These are phyloP conservation scores for Lissocephala sabroskyi DNA, from an alignment of 2,888 invertebrate species.

Conservation along the genomic window DNA sequence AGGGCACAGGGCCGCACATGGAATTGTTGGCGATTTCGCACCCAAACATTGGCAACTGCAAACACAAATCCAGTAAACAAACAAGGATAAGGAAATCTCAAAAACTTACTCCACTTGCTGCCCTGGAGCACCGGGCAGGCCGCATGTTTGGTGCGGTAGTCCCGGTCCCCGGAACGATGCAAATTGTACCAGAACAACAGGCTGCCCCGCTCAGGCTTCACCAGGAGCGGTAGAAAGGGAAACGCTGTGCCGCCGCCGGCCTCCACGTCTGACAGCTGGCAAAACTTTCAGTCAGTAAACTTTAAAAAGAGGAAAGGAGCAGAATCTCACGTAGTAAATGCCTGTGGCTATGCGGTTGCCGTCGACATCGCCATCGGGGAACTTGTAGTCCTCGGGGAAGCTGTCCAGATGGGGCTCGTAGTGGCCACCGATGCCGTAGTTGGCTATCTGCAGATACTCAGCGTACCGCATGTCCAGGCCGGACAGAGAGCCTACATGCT, in stretches of 20 bases:
- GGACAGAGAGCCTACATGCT: constrained; percentile 79
- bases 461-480: constrained; percentile 76
- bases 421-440: constrained; percentile 82
- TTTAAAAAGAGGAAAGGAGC: constrained; percentile 33
- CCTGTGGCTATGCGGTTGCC: constrained; percentile 98
- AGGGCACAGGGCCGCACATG: constrained; percentile 76
- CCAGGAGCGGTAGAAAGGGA: constrained; percentile 85
- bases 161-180: constrained; percentile 56
- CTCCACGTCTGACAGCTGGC: constrained; percentile 94
- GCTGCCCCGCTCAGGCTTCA: constrained; percentile 86
- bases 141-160: constrained; percentile 65
- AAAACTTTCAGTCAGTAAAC: constrained; percentile 43
- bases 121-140: constrained; percentile 67
- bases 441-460: constrained; percentile 79
- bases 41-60: constrained; percentile 88
- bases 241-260: constrained; percentile 99
- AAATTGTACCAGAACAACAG: constrained; percentile 70
- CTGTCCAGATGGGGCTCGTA: constrained; percentile 78
- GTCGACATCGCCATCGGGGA: constrained; percentile 55
- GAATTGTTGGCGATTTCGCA: constrained; percentile 87
- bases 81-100: background rate
- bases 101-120: constrained; percentile 61
- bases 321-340: constrained; percentile 89
- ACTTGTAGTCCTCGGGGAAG: constrained; percentile 42
- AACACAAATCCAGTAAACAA: background rate